A percentile compares a stretch with the other conserved stretches of the same genome.
Evolutionary conservation across 2,113 vertebrate species (phyloP).

Genomic region (Ctenodactylus gundi): DNA sequence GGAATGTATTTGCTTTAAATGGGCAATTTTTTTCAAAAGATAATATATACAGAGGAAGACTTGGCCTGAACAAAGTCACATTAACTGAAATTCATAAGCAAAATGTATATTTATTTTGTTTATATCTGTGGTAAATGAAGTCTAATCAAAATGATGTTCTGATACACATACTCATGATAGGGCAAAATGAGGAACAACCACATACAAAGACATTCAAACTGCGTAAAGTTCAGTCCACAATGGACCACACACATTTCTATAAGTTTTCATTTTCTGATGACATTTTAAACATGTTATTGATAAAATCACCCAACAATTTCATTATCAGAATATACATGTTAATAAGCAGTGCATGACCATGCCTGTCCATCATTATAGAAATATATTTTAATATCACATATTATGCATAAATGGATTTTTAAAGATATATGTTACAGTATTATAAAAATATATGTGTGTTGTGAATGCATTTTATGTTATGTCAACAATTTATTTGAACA

Average conservation of each 20-base stretch:
- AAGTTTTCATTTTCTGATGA: background rate
- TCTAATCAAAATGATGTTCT: background rate
- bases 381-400: background rate
- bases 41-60: background rate
- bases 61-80: background rate
- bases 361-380: rapidly evolving
- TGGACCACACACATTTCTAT: background rate
- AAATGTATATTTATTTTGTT: background rate
- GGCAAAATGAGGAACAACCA: background rate
- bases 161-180: background rate
- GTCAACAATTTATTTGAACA: background rate
- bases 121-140: background rate
- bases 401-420: background rate
- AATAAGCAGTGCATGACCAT: background rate
- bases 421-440: background rate
- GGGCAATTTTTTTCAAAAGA: background rate
- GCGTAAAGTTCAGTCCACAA: background rate
- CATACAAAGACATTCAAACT: background rate
- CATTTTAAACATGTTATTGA: background rate
- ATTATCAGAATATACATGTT: background rate
- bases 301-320: background rate
- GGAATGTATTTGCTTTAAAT: background rate
- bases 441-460: background rate
- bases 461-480: background rate
- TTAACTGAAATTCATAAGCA: background rate